These are phyloP conservation scores for Acropternis orthonyx DNA, from an alignment of 2,797 vertebrate genomes.

Conservation along the genomic window DNA sequence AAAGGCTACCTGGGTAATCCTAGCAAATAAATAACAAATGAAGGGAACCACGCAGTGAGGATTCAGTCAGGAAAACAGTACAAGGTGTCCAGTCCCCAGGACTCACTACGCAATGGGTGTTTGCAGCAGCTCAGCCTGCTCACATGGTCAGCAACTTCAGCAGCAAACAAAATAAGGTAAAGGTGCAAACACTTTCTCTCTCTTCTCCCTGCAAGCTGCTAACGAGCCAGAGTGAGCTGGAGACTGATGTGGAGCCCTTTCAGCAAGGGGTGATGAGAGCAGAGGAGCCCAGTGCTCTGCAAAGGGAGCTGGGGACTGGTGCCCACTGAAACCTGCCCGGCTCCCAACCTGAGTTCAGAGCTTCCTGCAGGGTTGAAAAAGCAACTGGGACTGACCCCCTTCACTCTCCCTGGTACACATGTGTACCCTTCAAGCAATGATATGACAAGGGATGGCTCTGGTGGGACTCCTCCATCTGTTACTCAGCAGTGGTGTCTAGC, in stretches of 20 bases:
- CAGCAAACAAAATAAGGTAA: neutral
- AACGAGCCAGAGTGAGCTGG: neutral
- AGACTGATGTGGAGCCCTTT: neutral
- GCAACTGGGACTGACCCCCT: neutral
- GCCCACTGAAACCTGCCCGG: neutral
- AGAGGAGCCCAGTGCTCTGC: neutral
- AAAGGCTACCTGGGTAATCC: neutral
- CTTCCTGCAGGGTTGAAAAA: neutral
- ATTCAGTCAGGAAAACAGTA: neutral
- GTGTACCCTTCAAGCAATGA: neutral
- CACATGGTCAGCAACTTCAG: neutral
- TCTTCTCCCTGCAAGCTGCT: neutral
- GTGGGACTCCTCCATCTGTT: neutral
- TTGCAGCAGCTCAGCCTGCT: neutral
- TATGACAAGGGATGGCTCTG: neutral
- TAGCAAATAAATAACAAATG: slow-evolving; percentile 19
- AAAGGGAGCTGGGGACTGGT: neutral
- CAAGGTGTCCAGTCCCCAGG: neutral
- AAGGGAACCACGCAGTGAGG: neutral
- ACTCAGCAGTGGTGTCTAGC: neutral
- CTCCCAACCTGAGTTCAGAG: fast-evolving
- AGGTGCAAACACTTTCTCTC: neutral
- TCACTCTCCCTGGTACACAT: fast-evolving
- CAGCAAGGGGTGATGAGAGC: neutral
- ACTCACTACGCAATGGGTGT: neutral